These are phyloP conservation scores for Caenorhabditis briggsae DNA, from an alignment of 1,140 invertebrate species.

Conservation along the genomic window DNA sequence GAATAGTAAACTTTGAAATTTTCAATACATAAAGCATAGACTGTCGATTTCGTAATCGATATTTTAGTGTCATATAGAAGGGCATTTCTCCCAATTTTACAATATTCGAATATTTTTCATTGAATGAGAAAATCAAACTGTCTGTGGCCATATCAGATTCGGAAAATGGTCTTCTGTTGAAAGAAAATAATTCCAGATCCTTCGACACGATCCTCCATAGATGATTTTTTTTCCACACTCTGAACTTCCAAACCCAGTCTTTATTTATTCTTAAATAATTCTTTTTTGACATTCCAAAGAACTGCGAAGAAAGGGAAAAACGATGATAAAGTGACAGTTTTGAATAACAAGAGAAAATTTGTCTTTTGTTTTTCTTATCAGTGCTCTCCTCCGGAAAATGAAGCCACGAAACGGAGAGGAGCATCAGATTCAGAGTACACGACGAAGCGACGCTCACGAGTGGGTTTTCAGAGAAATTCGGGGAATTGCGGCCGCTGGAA, in stretches of 20 bases:
- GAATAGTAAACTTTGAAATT: too few relatives aligned
- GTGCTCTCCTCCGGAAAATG: not conserved
- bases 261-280: not conserved
- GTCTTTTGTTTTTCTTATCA: not conserved
- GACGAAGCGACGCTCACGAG: not conserved
- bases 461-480: not conserved
- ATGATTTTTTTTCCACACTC: not conserved
- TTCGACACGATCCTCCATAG: too few relatives aligned
- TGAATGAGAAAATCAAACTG: too few relatives aligned
- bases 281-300: conserved; percentile 1
- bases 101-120: too few relatives aligned
- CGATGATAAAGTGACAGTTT: conserved; percentile 7
- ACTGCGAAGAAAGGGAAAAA: not conserved
- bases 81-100: too few relatives aligned
- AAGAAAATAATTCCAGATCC: too few relatives aligned
- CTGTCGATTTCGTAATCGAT: too few relatives aligned
- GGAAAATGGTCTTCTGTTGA: too few relatives aligned
- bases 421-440: conserved; percentile 18
- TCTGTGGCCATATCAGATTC: too few relatives aligned
- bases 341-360: conserved; percentile 33
- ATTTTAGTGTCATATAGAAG: too few relatives aligned
- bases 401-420: conserved; percentile 15
- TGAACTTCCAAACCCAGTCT: not conserved
- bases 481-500: too few relatives aligned
- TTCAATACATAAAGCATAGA: too few relatives aligned